Conservation (phyloP, 2,113 vertebrate species). For the Ciconia stormi region DNA sequence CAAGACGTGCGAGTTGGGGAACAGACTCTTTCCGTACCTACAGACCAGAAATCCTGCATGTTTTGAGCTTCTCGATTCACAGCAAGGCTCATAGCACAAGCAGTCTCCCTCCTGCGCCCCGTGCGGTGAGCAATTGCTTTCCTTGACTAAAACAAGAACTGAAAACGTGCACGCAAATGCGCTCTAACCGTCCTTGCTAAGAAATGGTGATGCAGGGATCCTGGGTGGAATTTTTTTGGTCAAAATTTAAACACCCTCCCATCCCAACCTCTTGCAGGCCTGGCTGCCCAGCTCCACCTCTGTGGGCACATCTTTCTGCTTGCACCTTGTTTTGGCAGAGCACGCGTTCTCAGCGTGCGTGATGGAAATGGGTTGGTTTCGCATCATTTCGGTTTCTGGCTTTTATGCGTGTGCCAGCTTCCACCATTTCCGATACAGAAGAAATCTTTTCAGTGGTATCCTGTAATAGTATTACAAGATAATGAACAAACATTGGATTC, state of each 20-base stretch:
- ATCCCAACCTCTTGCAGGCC: background rate
- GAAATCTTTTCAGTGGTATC: background rate
- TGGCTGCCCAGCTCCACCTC: background rate
- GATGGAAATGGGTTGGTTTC: background rate
- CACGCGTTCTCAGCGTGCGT: fast-evolving
- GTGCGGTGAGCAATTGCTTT: background rate
- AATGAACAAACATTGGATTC: background rate
- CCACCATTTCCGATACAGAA: background rate
- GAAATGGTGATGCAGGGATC: background rate
- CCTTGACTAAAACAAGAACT: background rate
- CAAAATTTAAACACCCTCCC: background rate
- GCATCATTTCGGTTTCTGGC: fast-evolving
- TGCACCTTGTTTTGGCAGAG: background rate
- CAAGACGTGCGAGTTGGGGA: background rate
- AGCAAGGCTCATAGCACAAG: background rate
- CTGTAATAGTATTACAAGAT: background rate
- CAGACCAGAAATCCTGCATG: background rate
- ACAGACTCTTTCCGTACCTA: background rate
- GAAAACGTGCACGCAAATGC: fast-evolving
- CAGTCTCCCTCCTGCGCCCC: background rate
- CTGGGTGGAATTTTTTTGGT: background rate
- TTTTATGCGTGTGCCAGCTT: fast-evolving
- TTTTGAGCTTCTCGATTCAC: background rate
- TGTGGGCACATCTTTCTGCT: fast-evolving
- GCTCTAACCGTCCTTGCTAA: background rate